phyloP scores from a whole-genome alignment of 2,888 invertebrate species.

The Phasia obesa region DNA sequence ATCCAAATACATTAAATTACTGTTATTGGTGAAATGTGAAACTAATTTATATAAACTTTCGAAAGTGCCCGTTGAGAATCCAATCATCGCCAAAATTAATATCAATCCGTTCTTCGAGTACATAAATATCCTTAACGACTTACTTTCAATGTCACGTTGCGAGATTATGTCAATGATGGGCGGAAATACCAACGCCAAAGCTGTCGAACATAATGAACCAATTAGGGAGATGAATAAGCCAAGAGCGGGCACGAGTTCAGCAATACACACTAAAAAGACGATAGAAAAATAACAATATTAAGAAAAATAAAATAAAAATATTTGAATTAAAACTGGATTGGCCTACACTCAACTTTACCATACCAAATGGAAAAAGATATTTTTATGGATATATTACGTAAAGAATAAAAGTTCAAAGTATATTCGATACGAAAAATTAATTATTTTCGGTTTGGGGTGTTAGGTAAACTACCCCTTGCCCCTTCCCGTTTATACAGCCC shows the following conservation, averaged over 20 bases:
- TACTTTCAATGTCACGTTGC: slow-evolving; percentile 85
- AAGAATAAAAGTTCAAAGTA: no score
- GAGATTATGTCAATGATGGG: slow-evolving; percentile 92
- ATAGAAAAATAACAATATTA: background rate
- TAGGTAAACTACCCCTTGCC: no score
- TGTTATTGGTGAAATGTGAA: slow-evolving; percentile 76
- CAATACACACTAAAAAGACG: slow-evolving; percentile 88
- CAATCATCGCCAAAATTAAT: slow-evolving; percentile 86
- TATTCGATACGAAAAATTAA: no score
- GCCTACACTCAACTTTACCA: no score
- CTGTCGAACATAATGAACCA: slow-evolving; percentile 94
- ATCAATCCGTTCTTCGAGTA: slow-evolving; percentile 86
- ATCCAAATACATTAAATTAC: slow-evolving; percentile 56
- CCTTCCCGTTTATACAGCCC: no score
- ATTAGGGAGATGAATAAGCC: slow-evolving; percentile 95
- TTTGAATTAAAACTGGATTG: no score
- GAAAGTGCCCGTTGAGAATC: slow-evolving; percentile 89
- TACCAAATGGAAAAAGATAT: no score
- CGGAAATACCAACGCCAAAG: slow-evolving; percentile 93
- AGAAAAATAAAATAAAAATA: no score
- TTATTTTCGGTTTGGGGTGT: no score
- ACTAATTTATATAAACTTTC: slow-evolving; percentile 85
- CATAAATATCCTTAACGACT: slow-evolving; percentile 82
- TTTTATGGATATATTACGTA: no score
- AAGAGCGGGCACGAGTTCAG: slow-evolving; percentile 92